Evolutionary conservation across 2,797 vertebrate genomes (phyloP), one percentile per base, ranked within the genome.

Genomic region (Urophycis tenuis): DNA sequence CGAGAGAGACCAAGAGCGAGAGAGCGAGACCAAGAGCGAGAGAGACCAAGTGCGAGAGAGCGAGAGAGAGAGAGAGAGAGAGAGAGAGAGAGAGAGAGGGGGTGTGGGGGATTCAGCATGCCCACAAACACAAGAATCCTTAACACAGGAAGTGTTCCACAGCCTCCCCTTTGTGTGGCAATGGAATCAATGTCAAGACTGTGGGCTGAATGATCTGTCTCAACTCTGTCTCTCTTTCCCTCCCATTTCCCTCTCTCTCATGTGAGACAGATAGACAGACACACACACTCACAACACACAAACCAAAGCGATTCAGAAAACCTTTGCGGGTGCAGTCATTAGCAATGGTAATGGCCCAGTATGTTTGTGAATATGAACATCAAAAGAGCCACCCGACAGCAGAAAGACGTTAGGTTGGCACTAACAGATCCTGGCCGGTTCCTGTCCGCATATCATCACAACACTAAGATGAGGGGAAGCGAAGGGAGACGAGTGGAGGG

Each of bases 381-480:
- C 60, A 92, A 91, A 91, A 93, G 92, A 92, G 91, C 86, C 90
- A 90, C 83, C 83, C 80, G 87, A 92, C 60, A 67, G 15, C 60
- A 92, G 91, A 92, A 90, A 87, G 87, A 88, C 86, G 84, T 74
- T 88, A 88, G 85, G 87, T 88, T 90, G 88, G 88, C 88, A 91
- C 89, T 88, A 77, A 87, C 83, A 36, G 35, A 29, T 35, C 41
- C 22, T 73, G 82, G 85, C 76, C 77, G 86, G 84, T 91, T 91
- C 87, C 89, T 89, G 87, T 88, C 88, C 79, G 85, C 94, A 93
- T 81, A 84, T 93, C 94, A 95, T 95, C 90, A 91, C 89, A 91
- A 87, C 88, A 80, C 72, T 29, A 12, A 10, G 64, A 72, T 45
- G 74, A 49, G 77, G 76, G 80, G 78, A 70, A 70, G 8, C 81